Base-by-base conservation (phyloP, 2,797 vertebrate species). In the Fistularia commersonii region DNA sequence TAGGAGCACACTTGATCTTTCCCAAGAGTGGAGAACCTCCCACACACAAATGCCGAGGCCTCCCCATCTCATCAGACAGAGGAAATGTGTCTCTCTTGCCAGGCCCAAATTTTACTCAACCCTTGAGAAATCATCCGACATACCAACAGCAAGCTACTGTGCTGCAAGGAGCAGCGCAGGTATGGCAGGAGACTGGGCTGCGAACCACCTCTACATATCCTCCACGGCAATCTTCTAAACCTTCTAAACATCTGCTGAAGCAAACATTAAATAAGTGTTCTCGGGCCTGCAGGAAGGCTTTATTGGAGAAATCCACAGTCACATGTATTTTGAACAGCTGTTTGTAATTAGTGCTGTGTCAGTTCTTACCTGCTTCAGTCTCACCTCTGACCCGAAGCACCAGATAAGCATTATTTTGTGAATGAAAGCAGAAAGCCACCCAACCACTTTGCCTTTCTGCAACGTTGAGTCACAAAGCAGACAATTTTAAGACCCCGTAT, bases 81-180 rank as follows among this genome's bases (percentile, higher is more conserved):
- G 86, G 73, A 87, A 88, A 88, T 79, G 76, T 77, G 77, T 86
- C 83, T 86, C 85, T 74, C 79, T 76, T 45, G 81, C 77, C 76
- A 15, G 69, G 64, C 57, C 65, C 61, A 56, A 54, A 41, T 82
- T 85, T 85, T 79, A 86, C 66, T n/a, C 77, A 77, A 65, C 89
- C 81, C 86, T 78, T 68, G 80, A 88, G 79, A 91, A 90, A 89
- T 86, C 78, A 82, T 74, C 86, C 77, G 80, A 84, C 76, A 79
- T 87, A 87, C 85, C 85, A 81, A 66, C 72, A 60, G 68, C 81
- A 81, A 86, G 84, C 84, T 88, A 85, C 86, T 83, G 85, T 77
- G 75, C 83, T 73, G 14, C 68, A 33, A 84, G 82, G 77, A 83
- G 42, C 70, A 57, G 43, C 46, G 72, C 69, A 65, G 74, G 66